Evolutionary conservation across 2,797 vertebrate species (phyloP), one percentile per base, ranked within the genome.

Genomic region (Cossypha niveicapilla): DNA sequence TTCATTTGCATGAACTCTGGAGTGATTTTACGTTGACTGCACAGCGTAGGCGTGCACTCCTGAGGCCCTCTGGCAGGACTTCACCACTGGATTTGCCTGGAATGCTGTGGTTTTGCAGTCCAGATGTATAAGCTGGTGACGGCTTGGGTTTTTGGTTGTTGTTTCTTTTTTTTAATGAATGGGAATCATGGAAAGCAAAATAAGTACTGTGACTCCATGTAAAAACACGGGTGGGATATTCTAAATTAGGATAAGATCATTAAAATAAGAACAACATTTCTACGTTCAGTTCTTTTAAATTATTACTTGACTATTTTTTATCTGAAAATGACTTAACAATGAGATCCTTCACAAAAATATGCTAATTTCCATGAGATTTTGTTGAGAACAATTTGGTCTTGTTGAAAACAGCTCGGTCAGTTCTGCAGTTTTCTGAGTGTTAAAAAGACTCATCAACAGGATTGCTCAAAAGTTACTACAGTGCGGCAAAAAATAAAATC

Each of bases 41-140:
- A 6, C 18, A 30, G 80, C 1, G 3, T 63, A 51, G 2, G 0
- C 0, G 0, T 57, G 51, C 34, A 8, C 23, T 86, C 28, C 62
- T 10, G 32, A 68, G 68, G 79, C 50, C 39, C 51, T 53, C 34
- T 7, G 7, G 58, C 51, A 44, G 30, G 37, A 58, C 30, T 45
- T 7, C 1, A 3, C 22, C 65, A 34, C 30, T 77, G 10, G 63
- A 63, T 95, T 89, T 88, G 50, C 63, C 44, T 91, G 97, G 95
- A 96, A 97, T 93, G 77, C 75, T 96, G 95, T 73, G 94, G 94
- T 89, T 96, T 97, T 94, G 78, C 88, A 96, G 63, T 84, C 75
- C 94, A 96, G 70, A 94, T 96, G 86, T 92, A 58, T 82, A 58
- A 56, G 34, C 25, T 58, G 47, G 14, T 75, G 42, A 50, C 84